These are phyloP conservation scores for Chaetogeoica ovagalla DNA, from an alignment of 2,888 invertebrate genomes.

Conservation along the genomic window DNA sequence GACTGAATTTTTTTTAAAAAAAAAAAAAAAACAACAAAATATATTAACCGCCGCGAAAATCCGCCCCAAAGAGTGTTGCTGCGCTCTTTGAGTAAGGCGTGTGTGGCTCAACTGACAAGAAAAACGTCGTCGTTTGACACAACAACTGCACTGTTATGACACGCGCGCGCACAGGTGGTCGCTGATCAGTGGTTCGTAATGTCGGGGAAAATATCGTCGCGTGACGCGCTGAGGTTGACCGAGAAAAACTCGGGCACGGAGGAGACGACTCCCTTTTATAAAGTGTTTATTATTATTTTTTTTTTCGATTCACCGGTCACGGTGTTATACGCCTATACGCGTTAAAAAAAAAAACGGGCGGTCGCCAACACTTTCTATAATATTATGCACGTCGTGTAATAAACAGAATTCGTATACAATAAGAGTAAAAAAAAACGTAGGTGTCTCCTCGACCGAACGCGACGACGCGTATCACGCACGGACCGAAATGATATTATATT, in stretches of 20 bases:
- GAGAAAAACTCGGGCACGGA: constrained; percentile 13
- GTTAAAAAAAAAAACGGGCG: not conserved
- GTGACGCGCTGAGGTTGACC: not conserved
- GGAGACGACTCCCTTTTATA: not conserved
- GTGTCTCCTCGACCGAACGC: constrained; percentile 19
- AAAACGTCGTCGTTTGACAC: not conserved
- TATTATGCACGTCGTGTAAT: too few relatives aligned
- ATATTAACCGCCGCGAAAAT: too few relatives aligned
- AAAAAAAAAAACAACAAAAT: too few relatives aligned
- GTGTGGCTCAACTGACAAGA: not conserved
- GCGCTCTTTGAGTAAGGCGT: too few relatives aligned
- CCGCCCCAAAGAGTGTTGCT: too few relatives aligned
- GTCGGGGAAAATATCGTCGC: not conserved
- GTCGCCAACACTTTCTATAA: constrained; percentile 23
- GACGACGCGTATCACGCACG: not conserved
- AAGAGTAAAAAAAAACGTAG: constrained; percentile 16
- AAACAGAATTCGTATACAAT: not conserved
- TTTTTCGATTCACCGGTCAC: constrained; percentile 34
- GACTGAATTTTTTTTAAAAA: too few relatives aligned
- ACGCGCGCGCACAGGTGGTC: not conserved
- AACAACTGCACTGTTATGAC: constrained; percentile 26
- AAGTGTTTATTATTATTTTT: not conserved
- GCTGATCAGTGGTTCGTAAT: constrained; percentile 3
- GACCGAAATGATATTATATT: not conserved
- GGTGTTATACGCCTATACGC: not conserved